Conservation (phyloP, 2,113 vertebrate species). For the Macrotus californicus region DNA sequence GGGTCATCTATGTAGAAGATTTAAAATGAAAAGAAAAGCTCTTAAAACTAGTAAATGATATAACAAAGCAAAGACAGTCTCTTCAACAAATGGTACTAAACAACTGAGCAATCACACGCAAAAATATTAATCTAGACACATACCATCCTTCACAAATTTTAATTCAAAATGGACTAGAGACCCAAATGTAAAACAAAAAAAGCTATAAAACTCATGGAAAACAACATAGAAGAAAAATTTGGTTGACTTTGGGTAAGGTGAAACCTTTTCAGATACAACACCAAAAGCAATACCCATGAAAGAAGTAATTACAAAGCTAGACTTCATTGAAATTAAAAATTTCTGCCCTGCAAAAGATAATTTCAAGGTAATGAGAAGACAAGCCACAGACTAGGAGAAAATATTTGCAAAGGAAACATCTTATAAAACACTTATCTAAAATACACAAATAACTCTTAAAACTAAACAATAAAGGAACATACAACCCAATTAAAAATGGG, state of each 20-base stretch:
- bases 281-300: not conserved
- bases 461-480: not conserved
- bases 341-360: not conserved
- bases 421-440: not conserved
- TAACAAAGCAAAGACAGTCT: not conserved
- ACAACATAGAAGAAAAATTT: not conserved
- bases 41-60: not conserved
- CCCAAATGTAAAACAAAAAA: not conserved
- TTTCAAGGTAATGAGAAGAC: not conserved
- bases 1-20: not conserved
- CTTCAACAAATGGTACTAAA: not conserved
- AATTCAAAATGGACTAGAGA: not conserved
- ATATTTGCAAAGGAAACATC: not conserved
- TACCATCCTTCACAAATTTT: not conserved
- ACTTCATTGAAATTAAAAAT: not conserved
- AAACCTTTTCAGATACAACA: not conserved
- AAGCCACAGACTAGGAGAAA: not conserved
- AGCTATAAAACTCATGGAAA: not conserved
- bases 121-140: not conserved
- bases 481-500: not conserved
- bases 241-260: no score
- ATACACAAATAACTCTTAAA: not conserved
- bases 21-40: not conserved
- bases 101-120: not conserved
- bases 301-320: not conserved